A percentile compares a stretch with the other conserved stretches of the same genome.
Conservation (phyloP, 2,888 invertebrate genomes). For the Furcula furcula region DNA sequence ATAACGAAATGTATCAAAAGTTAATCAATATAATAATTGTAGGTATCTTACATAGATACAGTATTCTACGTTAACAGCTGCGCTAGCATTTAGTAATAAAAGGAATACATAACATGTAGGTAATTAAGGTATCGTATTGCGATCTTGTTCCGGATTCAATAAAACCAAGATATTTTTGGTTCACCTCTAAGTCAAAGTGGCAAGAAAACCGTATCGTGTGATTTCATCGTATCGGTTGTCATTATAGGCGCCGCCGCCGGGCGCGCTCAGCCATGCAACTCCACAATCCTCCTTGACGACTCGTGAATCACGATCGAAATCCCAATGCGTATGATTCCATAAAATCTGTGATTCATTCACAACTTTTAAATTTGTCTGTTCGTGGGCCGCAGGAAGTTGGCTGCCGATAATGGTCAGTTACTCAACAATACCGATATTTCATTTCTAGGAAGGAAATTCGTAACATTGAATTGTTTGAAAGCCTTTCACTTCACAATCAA, state of each 20-base stretch:
- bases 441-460: neutral
- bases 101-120: too few relatives aligned
- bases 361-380: conserved; percentile 19
- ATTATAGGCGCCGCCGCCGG: conserved; percentile 52
- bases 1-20: too few relatives aligned
- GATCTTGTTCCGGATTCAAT: neutral
- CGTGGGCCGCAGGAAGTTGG: neutral
- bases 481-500: neutral
- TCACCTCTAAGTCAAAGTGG: conserved; percentile 16
- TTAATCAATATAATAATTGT: too few relatives aligned
- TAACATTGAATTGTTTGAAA: neutral
- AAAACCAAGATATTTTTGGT: neutral
- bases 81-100: too few relatives aligned
- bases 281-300: conserved; percentile 65
- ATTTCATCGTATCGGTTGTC: conserved; percentile 59
- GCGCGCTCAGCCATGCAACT: conserved; percentile 58
- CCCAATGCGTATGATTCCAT: conserved; percentile 51
- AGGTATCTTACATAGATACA: too few relatives aligned
- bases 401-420: neutral
- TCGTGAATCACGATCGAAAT: conserved; percentile 67
- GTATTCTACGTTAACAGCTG: too few relatives aligned
- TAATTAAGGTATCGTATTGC: too few relatives aligned
- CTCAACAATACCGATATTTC: neutral
- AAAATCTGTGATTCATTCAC: conserved; percentile 22
- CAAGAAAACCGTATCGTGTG: conserved; percentile 46